Percentiles rank a stretch among this genome's conserved stretches.
phyloP scores from a whole-genome alignment of 1,140 invertebrate genomes.

The Papilio xuthus region DNA sequence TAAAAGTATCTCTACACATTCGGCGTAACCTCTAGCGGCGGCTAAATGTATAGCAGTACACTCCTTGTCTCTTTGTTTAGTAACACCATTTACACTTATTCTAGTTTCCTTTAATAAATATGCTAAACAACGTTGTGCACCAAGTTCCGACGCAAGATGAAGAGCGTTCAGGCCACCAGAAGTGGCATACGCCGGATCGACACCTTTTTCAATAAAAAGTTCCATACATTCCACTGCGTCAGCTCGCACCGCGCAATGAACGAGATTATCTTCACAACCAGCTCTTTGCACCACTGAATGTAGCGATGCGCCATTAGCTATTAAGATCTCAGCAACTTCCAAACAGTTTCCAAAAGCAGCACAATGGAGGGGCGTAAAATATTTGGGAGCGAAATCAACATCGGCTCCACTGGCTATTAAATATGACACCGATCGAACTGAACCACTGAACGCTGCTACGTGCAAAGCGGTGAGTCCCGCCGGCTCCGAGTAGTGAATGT shows the following conservation, averaged over 20 bases:
- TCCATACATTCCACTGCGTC: conserved; percentile 82
- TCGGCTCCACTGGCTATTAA: conserved; percentile 82
- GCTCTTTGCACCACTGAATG: conserved; percentile 75
- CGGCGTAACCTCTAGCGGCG: conserved; percentile 84
- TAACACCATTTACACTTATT: conserved; percentile 71
- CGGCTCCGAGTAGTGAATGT: conserved; percentile 80
- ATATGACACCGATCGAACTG: conserved; percentile 79
- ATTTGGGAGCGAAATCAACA: conserved; percentile 78
- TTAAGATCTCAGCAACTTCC: conserved; percentile 79
- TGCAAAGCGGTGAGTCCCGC: conserved; percentile 82
- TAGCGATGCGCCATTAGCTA: conserved; percentile 78
- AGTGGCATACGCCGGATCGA: conserved; percentile 80
- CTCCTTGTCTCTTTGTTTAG: conserved; percentile 81
- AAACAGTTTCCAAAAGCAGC: conserved; percentile 82
- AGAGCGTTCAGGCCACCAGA: conserved; percentile 82
- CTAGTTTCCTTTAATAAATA: conserved; percentile 80
- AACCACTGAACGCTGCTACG: conserved; percentile 83
- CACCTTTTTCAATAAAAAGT: conserved; percentile 81
- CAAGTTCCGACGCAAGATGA: conserved; percentile 84
- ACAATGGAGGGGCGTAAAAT: conserved; percentile 83
- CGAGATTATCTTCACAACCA: conserved; percentile 79
- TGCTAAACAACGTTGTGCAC: conserved; percentile 79
- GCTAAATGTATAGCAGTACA: conserved; percentile 86
- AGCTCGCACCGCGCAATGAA: conserved; percentile 83
- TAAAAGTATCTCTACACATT: conserved; percentile 83